Evolutionary conservation across 2,888 invertebrate genomes (phyloP), one percentile per base, ranked within the genome.

Genomic region (Orchesellides sinensis): DNA sequence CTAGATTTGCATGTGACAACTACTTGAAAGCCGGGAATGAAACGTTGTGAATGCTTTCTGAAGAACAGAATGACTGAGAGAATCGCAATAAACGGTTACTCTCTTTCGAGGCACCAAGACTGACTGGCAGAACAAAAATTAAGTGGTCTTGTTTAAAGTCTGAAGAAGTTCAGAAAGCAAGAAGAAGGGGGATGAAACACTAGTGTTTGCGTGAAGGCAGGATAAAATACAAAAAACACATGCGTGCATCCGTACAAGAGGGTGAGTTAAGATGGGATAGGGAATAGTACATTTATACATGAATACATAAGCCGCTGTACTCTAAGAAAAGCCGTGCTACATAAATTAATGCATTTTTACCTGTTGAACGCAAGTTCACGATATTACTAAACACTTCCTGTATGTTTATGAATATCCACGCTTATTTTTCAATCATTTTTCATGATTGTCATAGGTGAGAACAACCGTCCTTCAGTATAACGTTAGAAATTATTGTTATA

Each of bases 101-200:
- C 47, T 74, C 69, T 70, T 61, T 54, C 63, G 75, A 75, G 74
- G 52, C 75, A 75, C 61, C 61, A 70, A 65, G 82, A 82, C 82
- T 82, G 75, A 82, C 82, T 82, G 82, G 54, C 81, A 54, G 82
- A 82, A 54, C 61, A 75, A 27, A n/a, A 52, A 70, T 77, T 82
- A 77, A 77, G 72, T 75, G 47, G 69, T 77, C 82, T 82, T 65
- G 75, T 82, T 82, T 75, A 77, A 82, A 82, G 75, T 59, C 70
- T 40, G 23, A 63, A 78, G 63, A 78, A 61, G 78, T 56, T 23
- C 56, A 61, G 81, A 70, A 77, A 66, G 72, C 47, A 69, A 63
- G 73, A 80, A 73, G 65, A 80, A 61, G 68, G 29, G 70, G 77
- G 75, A 70, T 82, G 75, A 77, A 65, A 69, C 63, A 47, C 69